Base-by-base conservation (phyloP, 37 sponge, comb jelly and placozoan species). In the Eunapius fragilis region DNA sequence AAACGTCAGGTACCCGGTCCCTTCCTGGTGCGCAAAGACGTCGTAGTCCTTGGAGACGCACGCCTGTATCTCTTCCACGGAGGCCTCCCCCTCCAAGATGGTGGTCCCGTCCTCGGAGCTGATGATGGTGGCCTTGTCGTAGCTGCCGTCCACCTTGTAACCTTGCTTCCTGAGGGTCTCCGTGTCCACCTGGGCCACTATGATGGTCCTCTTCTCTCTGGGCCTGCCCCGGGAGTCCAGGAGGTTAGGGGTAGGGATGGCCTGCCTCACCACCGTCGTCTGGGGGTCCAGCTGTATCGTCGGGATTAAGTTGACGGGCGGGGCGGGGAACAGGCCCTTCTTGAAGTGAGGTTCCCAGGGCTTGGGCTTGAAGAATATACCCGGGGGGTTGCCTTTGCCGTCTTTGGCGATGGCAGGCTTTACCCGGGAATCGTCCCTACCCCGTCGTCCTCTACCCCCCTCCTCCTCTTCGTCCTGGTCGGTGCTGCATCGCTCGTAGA, bases 1-100 rank as follows among this genome's bases (percentile, higher is more conserved):
- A 35, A 78, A 24, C 14, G 72, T 72, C 70, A 86, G 38, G 80
- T 78, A 70, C 37, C 86, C 86, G 5, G 80, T 30, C n/a, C 86
- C 86, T n/a, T 30, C 37, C n/a, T 76, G 69, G 31, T 86, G 71
- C 2, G 71, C 25, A 35, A 72, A 33, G 48, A 86, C 71, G 31
- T 71, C 79, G 72, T 79, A 79, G n/a, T 50, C 26, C 67, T 34
- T n/a, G 12, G 25, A 32, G 3, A 84, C 31, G 75, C 31, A 84
- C 3, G 48, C 50, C 50, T 74, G 38, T 22, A 84, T 27, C 14
- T 84, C 34, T 33, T 84, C 84, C 0, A 76, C 25, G 10, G 84
- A 75, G 75, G 74, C 68, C 19, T 35, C 6, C 12, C 84, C 84
- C 32, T 84, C 75, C 22, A 84, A 33, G 30, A 84, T 30, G 48